Conservation (phyloP, 2,113 vertebrate genomes). For the Chloroceryle aenea region DNA sequence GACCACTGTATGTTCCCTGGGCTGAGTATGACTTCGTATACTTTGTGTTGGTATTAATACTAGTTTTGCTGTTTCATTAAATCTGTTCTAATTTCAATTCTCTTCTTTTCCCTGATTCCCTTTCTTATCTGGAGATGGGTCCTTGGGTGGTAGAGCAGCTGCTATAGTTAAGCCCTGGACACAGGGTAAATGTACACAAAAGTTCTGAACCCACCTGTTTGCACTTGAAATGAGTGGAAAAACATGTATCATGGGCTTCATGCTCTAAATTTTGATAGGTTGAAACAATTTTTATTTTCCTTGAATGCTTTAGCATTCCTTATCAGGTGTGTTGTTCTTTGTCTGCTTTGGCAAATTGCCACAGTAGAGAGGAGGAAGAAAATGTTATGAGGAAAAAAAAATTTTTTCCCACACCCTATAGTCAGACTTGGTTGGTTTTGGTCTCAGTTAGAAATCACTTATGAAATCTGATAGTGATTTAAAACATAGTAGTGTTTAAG, state of each 20-base stretch:
- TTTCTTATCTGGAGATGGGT: not conserved
- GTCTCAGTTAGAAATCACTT: not conserved
- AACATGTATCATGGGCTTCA: not conserved
- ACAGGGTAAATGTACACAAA: not conserved
- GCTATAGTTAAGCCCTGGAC: not conserved
- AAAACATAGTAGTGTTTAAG: not conserved
- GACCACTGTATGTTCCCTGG: not conserved
- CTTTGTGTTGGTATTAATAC: not conserved
- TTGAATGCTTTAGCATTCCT: not conserved
- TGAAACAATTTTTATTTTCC: not conserved
- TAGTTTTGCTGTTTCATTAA: not conserved
- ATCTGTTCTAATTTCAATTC: not conserved
- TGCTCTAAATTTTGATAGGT: not conserved
- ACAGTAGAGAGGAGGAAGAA: not conserved
- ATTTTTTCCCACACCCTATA: accelerated
- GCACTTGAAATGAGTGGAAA: not conserved
- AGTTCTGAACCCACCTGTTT: not conserved
- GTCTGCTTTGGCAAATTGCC: not conserved
- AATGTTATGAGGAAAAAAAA: not conserved
- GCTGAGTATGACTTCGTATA: not conserved
- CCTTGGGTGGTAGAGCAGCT: not conserved
- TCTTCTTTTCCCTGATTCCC: not conserved
- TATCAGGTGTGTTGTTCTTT: not conserved
- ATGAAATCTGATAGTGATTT: not conserved
- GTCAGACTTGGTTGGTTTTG: not conserved